Evolutionary conservation across 1,140 invertebrate genomes (phyloP), one percentile per base, ranked within the genome.

Genomic region (Macrosteles quadrilineatus): DNA sequence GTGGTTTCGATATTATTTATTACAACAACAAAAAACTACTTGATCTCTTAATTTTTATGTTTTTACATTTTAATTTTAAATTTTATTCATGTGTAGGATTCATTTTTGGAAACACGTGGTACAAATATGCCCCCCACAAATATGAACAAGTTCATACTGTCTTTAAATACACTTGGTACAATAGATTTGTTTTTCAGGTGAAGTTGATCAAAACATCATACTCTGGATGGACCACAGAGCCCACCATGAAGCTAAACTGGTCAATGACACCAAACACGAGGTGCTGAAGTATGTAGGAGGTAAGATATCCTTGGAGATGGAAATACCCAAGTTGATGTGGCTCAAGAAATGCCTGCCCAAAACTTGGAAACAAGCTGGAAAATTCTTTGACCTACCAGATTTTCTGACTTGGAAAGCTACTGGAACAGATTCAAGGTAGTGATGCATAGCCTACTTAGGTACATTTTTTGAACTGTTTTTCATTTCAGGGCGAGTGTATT

Each of bases 151-250:
- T n/a, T n/a, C n/a, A n/a, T n/a, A n/a, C n/a, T n/a, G n/a, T n/a
- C n/a, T n/a, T n/a, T n/a, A n/a, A n/a, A n/a, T n/a, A n/a, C n/a
- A n/a, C n/a, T n/a, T n/a, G n/a, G n/a, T n/a, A n/a, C n/a, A n/a
- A n/a, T n/a, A n/a, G n/a, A n/a, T n/a, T n/a, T n/a, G n/a, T 69
- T 69, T 71, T 71, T 66, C n/a, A 77, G 89, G 85, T 9, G 80
- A 85, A 43, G 77, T 86, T 76, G 83, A 89, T 55, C 90, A 92
- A 79, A 97, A 98, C 81, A 85, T 98, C 27, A 93, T 98, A 32
- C 87, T 98, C 81, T 99, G 97, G 97, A 91, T 98, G 94, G 97
- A 99, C 80, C 96, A 98, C 78, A 83, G 97, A 75, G 96, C 96
- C 1, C 81, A 86, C 21, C 78, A 86, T 53, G 92, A 98, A 84